A percentile compares a stretch with the other conserved stretches of the same genome.
Conservation (phyloP, 1,140 invertebrate genomes). For the Drosophila pruinosa region DNA sequence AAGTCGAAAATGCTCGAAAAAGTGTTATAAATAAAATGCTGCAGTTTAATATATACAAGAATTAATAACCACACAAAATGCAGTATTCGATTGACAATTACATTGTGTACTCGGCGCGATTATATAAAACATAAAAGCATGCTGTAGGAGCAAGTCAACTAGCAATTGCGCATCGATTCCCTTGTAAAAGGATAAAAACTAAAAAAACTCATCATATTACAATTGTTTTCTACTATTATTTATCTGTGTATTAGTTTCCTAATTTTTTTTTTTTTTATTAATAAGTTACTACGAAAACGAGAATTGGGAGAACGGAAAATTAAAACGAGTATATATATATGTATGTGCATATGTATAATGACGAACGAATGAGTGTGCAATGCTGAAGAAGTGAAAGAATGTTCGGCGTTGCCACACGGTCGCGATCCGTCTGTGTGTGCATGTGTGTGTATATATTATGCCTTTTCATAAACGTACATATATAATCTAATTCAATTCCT, state of each 20-base stretch:
- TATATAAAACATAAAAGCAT: constrained; percentile 72
- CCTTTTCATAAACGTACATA: constrained; percentile 37
- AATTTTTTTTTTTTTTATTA: constrained; percentile 58
- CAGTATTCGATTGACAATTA: constrained; percentile 19
- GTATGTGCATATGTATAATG: constrained; percentile 46
- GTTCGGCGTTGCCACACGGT: constrained; percentile 64
- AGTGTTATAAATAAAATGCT: constrained; percentile 69
- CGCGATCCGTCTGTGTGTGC: constrained; percentile 17
- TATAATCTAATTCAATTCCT: constrained; percentile 50
- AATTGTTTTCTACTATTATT: constrained; percentile 22
- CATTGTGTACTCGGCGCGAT: constrained; percentile 41
- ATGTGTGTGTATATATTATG: constrained; percentile 16
- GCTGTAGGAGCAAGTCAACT: constrained; percentile 41
- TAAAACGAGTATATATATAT: constrained; percentile 31
- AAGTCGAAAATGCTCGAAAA: constrained; percentile 79
- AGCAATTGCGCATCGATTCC: constrained; percentile 74
- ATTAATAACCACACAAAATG: constrained; percentile 30
- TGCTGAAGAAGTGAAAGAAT: constrained; percentile 75
- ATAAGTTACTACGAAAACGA: constrained; percentile 61
- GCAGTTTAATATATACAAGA: constrained; percentile 41
- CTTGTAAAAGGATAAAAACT: constrained; percentile 12
- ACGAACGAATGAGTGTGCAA: constrained; percentile 73
- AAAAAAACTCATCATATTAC: constrained; percentile 14
- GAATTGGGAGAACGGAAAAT: constrained; percentile 51
- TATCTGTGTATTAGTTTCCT: constrained; percentile 14